Percentiles rank a stretch among this genome's conserved stretches.
Conservation (phyloP, 2,888 invertebrate genomes). For the Hololepta plana region DNA sequence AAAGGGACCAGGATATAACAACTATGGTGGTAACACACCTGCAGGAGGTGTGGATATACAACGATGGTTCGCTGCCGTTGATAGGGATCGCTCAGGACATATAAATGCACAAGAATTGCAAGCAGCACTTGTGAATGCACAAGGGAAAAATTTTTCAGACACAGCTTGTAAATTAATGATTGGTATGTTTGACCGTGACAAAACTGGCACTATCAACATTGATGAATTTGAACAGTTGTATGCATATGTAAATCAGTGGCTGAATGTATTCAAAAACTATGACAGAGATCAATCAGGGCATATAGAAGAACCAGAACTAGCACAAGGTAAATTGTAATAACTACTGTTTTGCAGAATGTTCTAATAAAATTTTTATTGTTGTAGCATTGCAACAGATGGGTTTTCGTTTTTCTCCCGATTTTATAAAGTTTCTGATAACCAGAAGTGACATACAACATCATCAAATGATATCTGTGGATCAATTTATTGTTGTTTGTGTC, state of each 20-base stretch:
- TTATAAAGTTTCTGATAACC: conserved; percentile 50
- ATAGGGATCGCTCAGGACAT: conserved; percentile 65
- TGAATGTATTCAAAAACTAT: conserved; percentile 65
- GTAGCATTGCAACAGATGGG: conserved; percentile 78
- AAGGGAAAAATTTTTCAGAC: conserved; percentile 68
- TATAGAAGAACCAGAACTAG: conserved; percentile 64
- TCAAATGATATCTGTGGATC: conserved; percentile 59
- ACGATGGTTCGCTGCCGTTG: conserved; percentile 71
- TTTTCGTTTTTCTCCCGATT: conserved; percentile 63
- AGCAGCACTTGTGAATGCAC: conserved; percentile 66
- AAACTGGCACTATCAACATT: conserved; percentile 66
- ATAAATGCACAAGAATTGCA: conserved; percentile 62
- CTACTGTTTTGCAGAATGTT: conserved; percentile 1
- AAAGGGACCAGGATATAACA: too few species aligned
- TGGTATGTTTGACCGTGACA: conserved; percentile 77
- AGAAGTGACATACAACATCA: conserved; percentile 46
- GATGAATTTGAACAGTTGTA: conserved; percentile 74
- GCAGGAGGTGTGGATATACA: conserved; percentile 52
- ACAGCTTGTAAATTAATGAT: conserved; percentile 77
- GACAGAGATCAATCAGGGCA: conserved; percentile 73
- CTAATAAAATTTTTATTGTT: conserved; percentile 8
- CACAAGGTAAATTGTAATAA: conserved; percentile 36
- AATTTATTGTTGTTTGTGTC: conserved; percentile 76
- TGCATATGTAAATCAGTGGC: conserved; percentile 79
- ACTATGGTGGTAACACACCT: neutral